These are phyloP conservation scores for Lasioglossum malachurum DNA, from an alignment of 2,888 invertebrate genomes.

Conservation along the genomic window DNA sequence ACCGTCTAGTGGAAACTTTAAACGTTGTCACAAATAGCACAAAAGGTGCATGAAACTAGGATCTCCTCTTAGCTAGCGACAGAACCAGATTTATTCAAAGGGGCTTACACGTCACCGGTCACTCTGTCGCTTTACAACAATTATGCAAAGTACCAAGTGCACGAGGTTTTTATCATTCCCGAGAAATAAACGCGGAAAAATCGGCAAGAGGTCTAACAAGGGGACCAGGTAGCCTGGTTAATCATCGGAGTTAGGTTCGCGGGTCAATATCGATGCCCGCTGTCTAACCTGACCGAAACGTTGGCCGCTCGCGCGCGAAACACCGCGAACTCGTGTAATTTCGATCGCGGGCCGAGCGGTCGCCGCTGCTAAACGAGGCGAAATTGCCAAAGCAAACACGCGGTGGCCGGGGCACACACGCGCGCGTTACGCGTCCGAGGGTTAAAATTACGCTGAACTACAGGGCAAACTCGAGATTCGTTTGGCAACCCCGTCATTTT, in stretches of 20 bases:
- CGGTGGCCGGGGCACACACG: not conserved
- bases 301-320: not conserved
- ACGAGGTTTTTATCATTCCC: not conserved
- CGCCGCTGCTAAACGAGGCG: slow-evolving; percentile 30
- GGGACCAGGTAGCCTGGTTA: not conserved
- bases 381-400: slow-evolving; percentile 58
- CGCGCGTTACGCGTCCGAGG: slow-evolving; percentile 23
- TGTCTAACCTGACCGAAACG: not conserved
- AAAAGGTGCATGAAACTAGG: not conserved
- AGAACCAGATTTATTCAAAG: not conserved
- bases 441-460: slow-evolving; percentile 68
- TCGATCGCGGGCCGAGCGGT: slow-evolving; percentile 23
- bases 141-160: not conserved
- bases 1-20: not conserved
- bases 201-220: not conserved
- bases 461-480: slow-evolving; percentile 63
- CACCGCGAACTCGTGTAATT: slow-evolving; percentile 37
- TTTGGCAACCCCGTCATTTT: slow-evolving; percentile 74
- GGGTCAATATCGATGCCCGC: not conserved
- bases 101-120: not conserved
- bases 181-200: not conserved
- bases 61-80: not conserved
- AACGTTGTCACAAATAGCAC: not conserved
- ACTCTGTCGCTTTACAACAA: not conserved
- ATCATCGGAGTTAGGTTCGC: not conserved